Percentiles rank a stretch among this genome's conserved stretches.
These are phyloP conservation scores for Protophormia terraenovae DNA, from an alignment of 2,888 invertebrate genomes.

Conservation along the genomic window DNA sequence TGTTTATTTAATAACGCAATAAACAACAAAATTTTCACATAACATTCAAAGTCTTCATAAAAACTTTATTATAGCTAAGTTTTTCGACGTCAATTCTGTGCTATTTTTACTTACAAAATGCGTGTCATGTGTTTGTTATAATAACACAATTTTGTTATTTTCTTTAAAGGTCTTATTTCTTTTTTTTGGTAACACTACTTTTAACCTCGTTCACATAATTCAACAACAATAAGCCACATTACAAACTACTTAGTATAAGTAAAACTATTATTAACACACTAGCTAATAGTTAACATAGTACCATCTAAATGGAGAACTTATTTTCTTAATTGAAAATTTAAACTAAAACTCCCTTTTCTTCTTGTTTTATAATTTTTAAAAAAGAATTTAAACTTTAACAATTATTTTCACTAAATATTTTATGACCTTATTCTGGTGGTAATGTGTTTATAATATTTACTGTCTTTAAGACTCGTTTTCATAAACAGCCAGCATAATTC, in stretches of 20 bases:
- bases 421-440: slow-evolving; percentile 2
- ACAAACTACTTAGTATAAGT: not conserved
- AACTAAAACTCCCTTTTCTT: not conserved
- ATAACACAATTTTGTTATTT: not conserved
- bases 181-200: not conserved
- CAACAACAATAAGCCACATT: not conserved
- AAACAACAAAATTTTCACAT: not conserved
- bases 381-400: not conserved
- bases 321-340: slow-evolving; percentile 7
- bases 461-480: slow-evolving; percentile 27
- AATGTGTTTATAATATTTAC: slow-evolving; percentile 2
- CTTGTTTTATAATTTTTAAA: not conserved
- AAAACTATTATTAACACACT: slow-evolving; percentile 1
- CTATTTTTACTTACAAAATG: slow-evolving; percentile 1
- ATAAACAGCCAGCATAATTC: not conserved
- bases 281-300: not conserved
- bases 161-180: not conserved
- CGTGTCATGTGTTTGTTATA: slow-evolving; percentile 22
- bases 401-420: not conserved
- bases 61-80: too few relatives aligned
- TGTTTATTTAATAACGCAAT: not conserved
- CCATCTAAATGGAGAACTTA: too few relatives aligned
- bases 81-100: not conserved
- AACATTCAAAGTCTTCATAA: not conserved
- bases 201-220: slow-evolving; percentile 6